Conservation (phyloP, 2,888 invertebrate genomes). For the Sesia apiformis region DNA sequence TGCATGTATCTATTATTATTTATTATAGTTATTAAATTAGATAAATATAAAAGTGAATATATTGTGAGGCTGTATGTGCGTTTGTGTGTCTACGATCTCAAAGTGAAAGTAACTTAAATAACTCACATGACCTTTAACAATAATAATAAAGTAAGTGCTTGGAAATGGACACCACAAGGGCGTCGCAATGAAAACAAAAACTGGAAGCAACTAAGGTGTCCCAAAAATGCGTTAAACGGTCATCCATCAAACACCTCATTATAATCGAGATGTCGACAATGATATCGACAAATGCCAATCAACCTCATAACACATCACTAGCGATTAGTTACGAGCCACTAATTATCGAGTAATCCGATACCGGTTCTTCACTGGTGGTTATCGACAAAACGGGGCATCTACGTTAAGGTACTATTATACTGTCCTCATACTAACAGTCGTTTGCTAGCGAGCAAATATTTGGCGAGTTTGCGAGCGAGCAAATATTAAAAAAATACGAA, state of each 20-base stretch:
- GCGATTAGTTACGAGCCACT: slow-evolving; percentile 54
- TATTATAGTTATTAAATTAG: too few relatives aligned
- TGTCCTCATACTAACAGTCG: slow-evolving; percentile 15
- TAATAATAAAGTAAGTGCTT: too few relatives aligned
- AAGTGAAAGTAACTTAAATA: too few relatives aligned
- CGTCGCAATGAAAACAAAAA: background rate
- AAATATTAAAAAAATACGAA: too few relatives aligned
- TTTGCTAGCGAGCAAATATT: slow-evolving; percentile 15
- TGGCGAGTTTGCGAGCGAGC: slow-evolving; percentile 28
- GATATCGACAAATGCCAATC: slow-evolving; percentile 50
- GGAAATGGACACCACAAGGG: background rate
- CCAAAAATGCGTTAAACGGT: slow-evolving; percentile 2
- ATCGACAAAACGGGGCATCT: slow-evolving; percentile 46
- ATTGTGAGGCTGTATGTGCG: too few relatives aligned
- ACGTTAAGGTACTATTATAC: too few relatives aligned
- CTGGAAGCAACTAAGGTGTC: background rate
- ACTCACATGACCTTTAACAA: too few relatives aligned
- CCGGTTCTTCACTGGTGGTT: slow-evolving; percentile 36
- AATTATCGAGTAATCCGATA: slow-evolving; percentile 40
- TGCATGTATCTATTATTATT: too few relatives aligned
- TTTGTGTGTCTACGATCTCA: too few relatives aligned
- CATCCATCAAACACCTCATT: slow-evolving; percentile 30
- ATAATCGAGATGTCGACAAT: slow-evolving; percentile 42
- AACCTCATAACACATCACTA: slow-evolving; percentile 51
- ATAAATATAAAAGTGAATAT: too few relatives aligned